phyloP scores from a whole-genome alignment of 2,113 vertebrate species.

The Cottus gobio region DNA sequence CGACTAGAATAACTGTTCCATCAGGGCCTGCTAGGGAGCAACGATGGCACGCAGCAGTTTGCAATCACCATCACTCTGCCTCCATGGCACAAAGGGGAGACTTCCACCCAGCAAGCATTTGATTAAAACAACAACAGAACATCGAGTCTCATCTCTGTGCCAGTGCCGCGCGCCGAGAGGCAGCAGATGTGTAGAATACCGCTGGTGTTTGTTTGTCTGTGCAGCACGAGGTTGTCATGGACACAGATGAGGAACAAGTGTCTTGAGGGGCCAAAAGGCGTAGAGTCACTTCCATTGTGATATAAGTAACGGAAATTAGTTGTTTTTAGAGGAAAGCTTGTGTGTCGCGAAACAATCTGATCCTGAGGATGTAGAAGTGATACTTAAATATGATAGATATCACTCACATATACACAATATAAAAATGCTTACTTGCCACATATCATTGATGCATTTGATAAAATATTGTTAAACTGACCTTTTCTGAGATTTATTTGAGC shows the following conservation, averaged over 20 bases:
- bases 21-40: slow-evolving; percentile 46
- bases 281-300: not conserved
- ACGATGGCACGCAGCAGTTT: slow-evolving; percentile 68
- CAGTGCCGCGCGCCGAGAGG: slow-evolving; percentile 16
- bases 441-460: not conserved
- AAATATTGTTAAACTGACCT: not conserved
- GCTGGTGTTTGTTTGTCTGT: not conserved
- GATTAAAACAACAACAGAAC: slow-evolving; percentile 69
- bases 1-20: slow-evolving; percentile 23
- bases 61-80: slow-evolving; percentile 77
- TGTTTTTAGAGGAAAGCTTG: not conserved
- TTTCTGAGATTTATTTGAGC: not conserved
- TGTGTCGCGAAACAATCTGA: not conserved
- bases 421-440: not conserved
- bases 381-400: not conserved
- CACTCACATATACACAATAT: not conserved
- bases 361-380: too few relatives aligned
- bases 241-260: slow-evolving; percentile 20
- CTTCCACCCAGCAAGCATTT: slow-evolving; percentile 71
- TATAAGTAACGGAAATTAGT: not conserved
- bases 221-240: slow-evolving; percentile 9
- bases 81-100: slow-evolving; percentile 72
- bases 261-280: not conserved
- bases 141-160: slow-evolving; percentile 45
- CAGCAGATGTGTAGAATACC: slow-evolving; percentile 22